A percentile compares a stretch with the other conserved stretches of the same genome.
These are phyloP conservation scores for Tortrix viridana DNA, from an alignment of 2,888 invertebrate genomes.

Conservation along the genomic window DNA sequence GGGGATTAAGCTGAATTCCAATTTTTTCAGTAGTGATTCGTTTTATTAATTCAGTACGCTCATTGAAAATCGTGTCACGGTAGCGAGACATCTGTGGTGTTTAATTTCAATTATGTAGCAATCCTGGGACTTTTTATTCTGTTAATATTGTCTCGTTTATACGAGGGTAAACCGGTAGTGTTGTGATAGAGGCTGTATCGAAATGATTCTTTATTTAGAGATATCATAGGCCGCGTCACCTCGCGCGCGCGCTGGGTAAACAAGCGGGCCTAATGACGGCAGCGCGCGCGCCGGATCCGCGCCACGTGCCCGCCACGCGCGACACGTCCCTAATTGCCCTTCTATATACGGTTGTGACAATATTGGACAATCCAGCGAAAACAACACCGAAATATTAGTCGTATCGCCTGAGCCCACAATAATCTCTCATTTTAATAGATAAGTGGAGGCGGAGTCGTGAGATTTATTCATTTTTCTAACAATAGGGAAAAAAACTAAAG, in stretches of 20 bases:
- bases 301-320: constrained; percentile 79
- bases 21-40: constrained; percentile 73
- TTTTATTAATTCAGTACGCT: constrained; percentile 69
- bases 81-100: constrained; percentile 52
- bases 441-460: constrained; percentile 78
- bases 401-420: constrained; percentile 69
- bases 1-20: constrained; percentile 73
- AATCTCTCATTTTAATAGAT: constrained; percentile 84
- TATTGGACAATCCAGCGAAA: constrained; percentile 83
- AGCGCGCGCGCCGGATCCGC: constrained; percentile 45
- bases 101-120: constrained; percentile 41
- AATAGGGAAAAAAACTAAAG: constrained; percentile 23
- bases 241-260: constrained; percentile 67
- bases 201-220: constrained; percentile 48
- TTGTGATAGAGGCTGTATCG: constrained; percentile 14
- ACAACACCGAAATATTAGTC: constrained; percentile 75
- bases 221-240: constrained; percentile 61
- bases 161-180: constrained; percentile 11
- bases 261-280: constrained; percentile 54
- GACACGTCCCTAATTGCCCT: constrained; percentile 81
- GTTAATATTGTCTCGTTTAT: constrained; percentile 1
- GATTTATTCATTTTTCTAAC: constrained; percentile 67
- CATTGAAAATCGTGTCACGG: constrained; percentile 54
- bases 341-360: constrained; percentile 79
- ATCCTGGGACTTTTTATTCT: not conserved